A percentile compares a stretch with the other conserved stretches of the same genome.
Conservation (phyloP, 1,140 invertebrate species). For the Drosophila seguyi region DNA sequence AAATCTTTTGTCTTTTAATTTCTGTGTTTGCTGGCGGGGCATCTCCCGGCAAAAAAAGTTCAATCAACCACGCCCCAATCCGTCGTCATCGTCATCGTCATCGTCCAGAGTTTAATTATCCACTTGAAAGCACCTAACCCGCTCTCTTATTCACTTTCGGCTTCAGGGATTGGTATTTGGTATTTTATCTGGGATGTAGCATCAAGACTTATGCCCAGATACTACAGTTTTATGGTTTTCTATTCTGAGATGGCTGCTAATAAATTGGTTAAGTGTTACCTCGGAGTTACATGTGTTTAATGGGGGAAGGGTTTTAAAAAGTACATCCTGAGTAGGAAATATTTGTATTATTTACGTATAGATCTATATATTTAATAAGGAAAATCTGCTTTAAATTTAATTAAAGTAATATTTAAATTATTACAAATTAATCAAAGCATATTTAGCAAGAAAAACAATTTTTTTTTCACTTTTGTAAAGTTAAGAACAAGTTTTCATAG, state of each 20-base stretch:
- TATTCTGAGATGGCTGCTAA: not conserved
- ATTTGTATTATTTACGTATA: not conserved
- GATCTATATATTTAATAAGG: not conserved
- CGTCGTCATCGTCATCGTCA: slow-evolving; percentile 1
- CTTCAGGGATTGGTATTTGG: slow-evolving; percentile 4
- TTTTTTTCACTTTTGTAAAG: no score
- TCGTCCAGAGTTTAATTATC: slow-evolving; percentile 63
- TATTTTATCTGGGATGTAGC: slow-evolving; percentile 2
- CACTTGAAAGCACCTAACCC: slow-evolving; percentile 55
- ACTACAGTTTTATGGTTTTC: slow-evolving; percentile 5
- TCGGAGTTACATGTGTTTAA: no score
- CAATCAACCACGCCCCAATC: slow-evolving; percentile 52
- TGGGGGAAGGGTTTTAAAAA: not conserved
- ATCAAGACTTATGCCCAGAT: not conserved
- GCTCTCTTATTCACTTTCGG: not conserved
- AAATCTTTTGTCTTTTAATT: slow-evolving; percentile 26
- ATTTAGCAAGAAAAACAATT: no score
- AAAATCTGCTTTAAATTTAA: not conserved
- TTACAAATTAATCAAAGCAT: no score
- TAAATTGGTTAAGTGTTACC: slow-evolving; percentile 4
- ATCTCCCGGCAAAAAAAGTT: slow-evolving; percentile 52
- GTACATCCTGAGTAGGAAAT: no score
- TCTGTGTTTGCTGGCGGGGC: slow-evolving; percentile 11
- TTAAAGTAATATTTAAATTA: no score
- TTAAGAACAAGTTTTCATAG: no score